These are phyloP conservation scores for Campaea margaritaria DNA, from an alignment of 2,888 invertebrate species.

Conservation along the genomic window DNA sequence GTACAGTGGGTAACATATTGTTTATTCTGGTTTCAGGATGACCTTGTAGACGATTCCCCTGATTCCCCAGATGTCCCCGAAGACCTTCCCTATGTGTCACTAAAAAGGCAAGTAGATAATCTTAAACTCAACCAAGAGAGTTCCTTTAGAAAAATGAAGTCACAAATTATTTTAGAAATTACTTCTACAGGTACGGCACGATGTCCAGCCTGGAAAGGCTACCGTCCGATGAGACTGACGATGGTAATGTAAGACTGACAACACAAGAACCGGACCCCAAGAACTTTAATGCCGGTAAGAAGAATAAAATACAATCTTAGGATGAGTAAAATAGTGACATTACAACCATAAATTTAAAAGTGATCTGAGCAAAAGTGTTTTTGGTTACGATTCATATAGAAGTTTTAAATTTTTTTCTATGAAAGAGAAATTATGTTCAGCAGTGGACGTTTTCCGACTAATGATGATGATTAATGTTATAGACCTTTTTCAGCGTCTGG, in stretches of 20 bases:
- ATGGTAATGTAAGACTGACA: constrained; percentile 82
- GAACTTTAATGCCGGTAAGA: constrained; percentile 63
- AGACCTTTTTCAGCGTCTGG: constrained; percentile 54
- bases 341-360: too few species aligned
- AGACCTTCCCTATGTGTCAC: constrained; percentile 90
- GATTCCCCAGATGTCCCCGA: constrained; percentile 89
- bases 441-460: too few species aligned
- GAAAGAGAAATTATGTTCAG: too few species aligned
- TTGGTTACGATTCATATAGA: too few species aligned
- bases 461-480: not conserved
- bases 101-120: constrained; percentile 79
- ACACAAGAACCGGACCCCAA: constrained; percentile 71
- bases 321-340: not conserved
- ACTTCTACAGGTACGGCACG: constrained; percentile 86
- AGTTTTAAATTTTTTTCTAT: too few species aligned
- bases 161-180: constrained; percentile 38
- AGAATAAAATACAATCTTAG: not conserved
- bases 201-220: constrained; percentile 90
- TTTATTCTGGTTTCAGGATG: constrained; percentile 64
- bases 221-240: constrained; percentile 87
- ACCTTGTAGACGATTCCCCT: constrained; percentile 87
- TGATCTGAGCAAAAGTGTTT: too few species aligned
- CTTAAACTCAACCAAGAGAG: not conserved
- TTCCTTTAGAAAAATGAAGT: constrained; percentile 16
- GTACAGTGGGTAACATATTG: not conserved